Percentiles rank a stretch among this genome's conserved stretches.
phyloP scores from a whole-genome alignment of 2,797 vertebrate species.

The Clarias fuscus region DNA sequence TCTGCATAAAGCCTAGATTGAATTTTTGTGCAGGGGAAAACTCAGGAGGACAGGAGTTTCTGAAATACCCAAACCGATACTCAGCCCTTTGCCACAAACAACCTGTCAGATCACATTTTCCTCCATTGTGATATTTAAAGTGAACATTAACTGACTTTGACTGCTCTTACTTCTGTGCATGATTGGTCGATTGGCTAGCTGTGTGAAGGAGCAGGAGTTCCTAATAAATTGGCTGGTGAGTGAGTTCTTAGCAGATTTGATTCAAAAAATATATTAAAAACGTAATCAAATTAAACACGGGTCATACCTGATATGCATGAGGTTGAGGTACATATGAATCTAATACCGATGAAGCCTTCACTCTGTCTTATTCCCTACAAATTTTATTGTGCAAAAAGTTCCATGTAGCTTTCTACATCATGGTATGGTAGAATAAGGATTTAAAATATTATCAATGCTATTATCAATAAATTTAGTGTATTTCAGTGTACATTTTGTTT shows the following conservation, averaged over 20 bases:
- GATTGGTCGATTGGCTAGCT: neutral
- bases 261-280: neutral
- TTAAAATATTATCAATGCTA: neutral
- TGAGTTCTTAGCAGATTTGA: neutral
- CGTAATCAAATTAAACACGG: too few species aligned
- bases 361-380: neutral
- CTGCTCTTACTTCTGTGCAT: neutral
- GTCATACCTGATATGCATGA: neutral
- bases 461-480: neutral
- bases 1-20: neutral
- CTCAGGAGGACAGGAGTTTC: neutral
- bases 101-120: neutral
- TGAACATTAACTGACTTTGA: too few species aligned
- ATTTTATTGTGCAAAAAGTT: neutral
- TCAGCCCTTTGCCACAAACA: neutral
- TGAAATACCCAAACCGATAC: neutral
- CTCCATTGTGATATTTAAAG: too few species aligned
- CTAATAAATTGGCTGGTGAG: neutral
- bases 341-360: neutral
- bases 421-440: neutral
- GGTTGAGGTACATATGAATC: neutral
- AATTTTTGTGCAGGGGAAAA: neutral
- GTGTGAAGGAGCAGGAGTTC: neutral
- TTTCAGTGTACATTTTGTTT: neutral
- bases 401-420: neutral